Base-by-base conservation (phyloP, 2,888 invertebrate genomes). In the Andricus quercusramuli region DNA sequence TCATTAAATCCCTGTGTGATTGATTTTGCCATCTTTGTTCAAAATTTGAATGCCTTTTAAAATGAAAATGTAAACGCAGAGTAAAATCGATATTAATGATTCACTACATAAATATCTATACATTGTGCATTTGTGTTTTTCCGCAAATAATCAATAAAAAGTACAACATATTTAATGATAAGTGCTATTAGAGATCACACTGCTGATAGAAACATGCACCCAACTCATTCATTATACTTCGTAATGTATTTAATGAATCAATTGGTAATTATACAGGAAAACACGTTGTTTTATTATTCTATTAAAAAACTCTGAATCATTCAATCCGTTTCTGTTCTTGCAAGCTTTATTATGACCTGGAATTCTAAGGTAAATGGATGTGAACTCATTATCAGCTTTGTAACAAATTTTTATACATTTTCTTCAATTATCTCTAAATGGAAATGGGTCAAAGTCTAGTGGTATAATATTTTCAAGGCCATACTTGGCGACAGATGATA, bases 231-330 rank as follows among this genome's bases (percentile, higher is more conserved):
- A 56, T 74, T 74, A 74, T 29, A 51, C 74, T 56, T 74, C n/a
- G 74, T 56, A 32, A 56, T 74, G 32, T 74, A 56, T 74, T 37
- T 37, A 74, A 74, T 74, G 74, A 74, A 74, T 74, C 37, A 74
- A 74, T 59, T 56, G 13, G 32, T 74, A 59, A 74, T 59, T 56
- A 74, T 29, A 74, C 11, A 59, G 74, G n/a, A 59, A 74, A 74
- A 74, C 32, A n/a, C 32, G 32, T 74, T 51, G 70, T 56, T 74
- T 74, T 74, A 74, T 74, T 56, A 56, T 32, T 32, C 56, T 74
- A 51, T 25, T 47, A 56, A 56, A 56, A 70, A 56, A n/a, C 29
- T 56, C n/a, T 56, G 51, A 56, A 56, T 74, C 74, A 56, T 74
- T 74, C 15, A 74, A 56, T 56, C 29, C 32, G 37, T 32, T 74